Conservation (phyloP, 1,140 invertebrate species). For the Lordiphosa collinella region DNA sequence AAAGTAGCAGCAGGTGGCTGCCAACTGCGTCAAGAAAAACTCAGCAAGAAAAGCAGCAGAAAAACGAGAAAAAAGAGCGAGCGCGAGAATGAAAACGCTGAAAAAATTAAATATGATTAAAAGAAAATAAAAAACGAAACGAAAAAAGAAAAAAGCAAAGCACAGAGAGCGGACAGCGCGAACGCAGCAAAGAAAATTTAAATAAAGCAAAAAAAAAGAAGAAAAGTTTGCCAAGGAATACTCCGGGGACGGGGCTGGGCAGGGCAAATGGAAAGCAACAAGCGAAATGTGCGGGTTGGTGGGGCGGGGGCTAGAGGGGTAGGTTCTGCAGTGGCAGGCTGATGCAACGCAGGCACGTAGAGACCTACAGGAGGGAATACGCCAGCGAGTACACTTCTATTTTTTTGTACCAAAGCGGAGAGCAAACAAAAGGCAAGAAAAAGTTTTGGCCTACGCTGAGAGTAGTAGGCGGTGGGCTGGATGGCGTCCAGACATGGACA, state of each 20-base stretch:
- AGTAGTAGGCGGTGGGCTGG: neutral
- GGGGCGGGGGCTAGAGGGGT: neutral
- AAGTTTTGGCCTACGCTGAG: conserved; percentile 9
- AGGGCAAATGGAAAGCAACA: conserved; percentile 55
- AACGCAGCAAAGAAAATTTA: conserved; percentile 37
- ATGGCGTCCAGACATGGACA: conserved; percentile 23
- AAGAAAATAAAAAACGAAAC: conserved; percentile 62
- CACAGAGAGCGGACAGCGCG: conserved; percentile 14
- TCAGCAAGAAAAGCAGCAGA: conserved; percentile 27
- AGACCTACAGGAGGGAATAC: conserved; percentile 12
- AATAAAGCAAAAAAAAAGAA: conserved; percentile 36
- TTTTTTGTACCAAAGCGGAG: neutral
- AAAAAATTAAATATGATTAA: conserved; percentile 78
- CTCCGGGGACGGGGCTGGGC: conserved; percentile 27
- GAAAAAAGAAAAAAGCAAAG: conserved; percentile 22
- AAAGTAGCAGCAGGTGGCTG: conserved; percentile 46
- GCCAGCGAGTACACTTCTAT: conserved; percentile 1
- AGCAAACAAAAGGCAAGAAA: conserved; percentile 10
- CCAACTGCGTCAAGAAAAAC: conserved; percentile 34
- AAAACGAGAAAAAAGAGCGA: conserved; percentile 21
- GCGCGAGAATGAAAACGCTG: conserved; percentile 59
- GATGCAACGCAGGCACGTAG: conserved; percentile 59
- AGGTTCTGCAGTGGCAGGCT: conserved; percentile 21
- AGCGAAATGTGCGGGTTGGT: conserved; percentile 22
- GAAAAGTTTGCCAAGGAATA: conserved; percentile 51